These are phyloP conservation scores for Thymelicus lineola DNA, from an alignment of 2,888 invertebrate species.

Conservation along the genomic window DNA sequence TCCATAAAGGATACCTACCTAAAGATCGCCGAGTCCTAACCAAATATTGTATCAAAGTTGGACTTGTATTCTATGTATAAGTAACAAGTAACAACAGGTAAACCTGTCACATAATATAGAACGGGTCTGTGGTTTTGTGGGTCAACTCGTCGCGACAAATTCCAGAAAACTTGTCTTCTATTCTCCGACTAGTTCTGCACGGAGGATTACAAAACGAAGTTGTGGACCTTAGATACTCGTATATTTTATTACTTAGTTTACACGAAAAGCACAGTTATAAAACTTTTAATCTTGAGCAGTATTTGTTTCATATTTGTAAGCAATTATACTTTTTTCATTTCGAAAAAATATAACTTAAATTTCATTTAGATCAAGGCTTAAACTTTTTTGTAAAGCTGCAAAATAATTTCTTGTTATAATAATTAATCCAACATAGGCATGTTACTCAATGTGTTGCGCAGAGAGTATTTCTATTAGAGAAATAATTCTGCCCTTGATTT, in stretches of 20 bases:
- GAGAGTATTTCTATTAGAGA: no score
- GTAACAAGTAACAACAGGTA: not conserved
- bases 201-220: not conserved
- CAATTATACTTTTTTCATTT: no score
- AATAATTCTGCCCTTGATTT: no score
- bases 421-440: no score
- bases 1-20: no score
- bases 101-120: not conserved
- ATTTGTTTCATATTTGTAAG: no score
- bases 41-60: not conserved
- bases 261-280: not conserved
- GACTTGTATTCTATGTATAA: not conserved
- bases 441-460: no score
- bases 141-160: conserved; percentile 42
- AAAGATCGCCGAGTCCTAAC: not conserved
- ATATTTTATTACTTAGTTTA: not conserved
- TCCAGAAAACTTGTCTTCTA: conserved; percentile 11
- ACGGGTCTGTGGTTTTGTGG: conserved; percentile 41
- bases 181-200: not conserved
- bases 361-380: no score
- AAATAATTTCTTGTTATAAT: no score
- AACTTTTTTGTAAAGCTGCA: no score
- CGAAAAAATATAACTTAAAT: no score
- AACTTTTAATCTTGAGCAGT: not conserved
- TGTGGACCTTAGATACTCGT: not conserved